These are phyloP conservation scores for Eutrigla gurnardus DNA, from an alignment of 2,797 vertebrate species.

Conservation along the genomic window DNA sequence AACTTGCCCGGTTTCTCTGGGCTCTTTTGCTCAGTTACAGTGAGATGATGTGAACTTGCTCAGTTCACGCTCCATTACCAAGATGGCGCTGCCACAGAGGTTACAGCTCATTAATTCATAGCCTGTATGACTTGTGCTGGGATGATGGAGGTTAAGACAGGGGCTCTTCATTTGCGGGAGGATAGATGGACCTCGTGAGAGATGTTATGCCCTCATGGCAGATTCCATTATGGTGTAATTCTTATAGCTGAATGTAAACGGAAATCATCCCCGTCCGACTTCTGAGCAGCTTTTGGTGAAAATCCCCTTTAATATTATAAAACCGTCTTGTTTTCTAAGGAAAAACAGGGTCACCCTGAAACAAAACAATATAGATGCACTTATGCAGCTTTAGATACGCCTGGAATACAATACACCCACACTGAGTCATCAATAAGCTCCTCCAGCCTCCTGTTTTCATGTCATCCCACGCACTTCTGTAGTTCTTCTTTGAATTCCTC, in stretches of 20 bases:
- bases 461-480: conserved; percentile 58
- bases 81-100: conserved; percentile 30
- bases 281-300: neutral
- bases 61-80: conserved; percentile 45
- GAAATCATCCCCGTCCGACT: conserved; percentile 5
- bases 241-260: neutral
- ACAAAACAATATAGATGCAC: conserved; percentile 37
- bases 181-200: conserved; percentile 24
- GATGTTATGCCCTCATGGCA: conserved; percentile 3
- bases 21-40: conserved; percentile 27
- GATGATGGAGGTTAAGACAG: conserved; percentile 38
- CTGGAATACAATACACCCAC: conserved; percentile 59
- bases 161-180: conserved; percentile 39
- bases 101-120: conserved; percentile 64
- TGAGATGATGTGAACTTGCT: conserved; percentile 43
- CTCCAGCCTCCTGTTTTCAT: conserved; percentile 45
- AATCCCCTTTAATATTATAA: conserved; percentile 11
- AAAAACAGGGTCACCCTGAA: conserved; percentile 30
- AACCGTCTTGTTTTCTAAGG: conserved; percentile 20
- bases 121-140: conserved; percentile 39
- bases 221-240: conserved; percentile 11
- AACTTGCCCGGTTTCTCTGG: conserved; percentile 3
- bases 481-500: conserved; percentile 53
- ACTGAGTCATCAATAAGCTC: conserved; percentile 69
- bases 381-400: conserved; percentile 40